Evolutionary conservation across 2,113 vertebrate species (phyloP).

Genomic region (Ictalurus furcatus): DNA sequence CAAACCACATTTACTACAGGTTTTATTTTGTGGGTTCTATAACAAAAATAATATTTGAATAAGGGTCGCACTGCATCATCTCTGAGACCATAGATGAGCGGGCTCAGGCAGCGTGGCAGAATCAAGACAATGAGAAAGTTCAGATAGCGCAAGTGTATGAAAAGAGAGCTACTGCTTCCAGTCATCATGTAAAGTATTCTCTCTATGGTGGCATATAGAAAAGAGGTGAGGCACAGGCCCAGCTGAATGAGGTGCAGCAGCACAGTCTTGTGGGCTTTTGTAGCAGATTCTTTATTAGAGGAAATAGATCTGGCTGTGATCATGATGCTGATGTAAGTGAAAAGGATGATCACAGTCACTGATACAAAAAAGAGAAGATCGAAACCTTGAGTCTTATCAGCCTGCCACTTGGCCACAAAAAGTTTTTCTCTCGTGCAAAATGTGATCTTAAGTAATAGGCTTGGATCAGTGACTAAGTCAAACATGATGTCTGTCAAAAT

Average conservation of each 20-base stretch:
- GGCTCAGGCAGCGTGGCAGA: constrained; percentile 50
- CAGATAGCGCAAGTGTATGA: constrained; percentile 39
- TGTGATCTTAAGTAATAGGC: neutral
- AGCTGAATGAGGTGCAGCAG: constrained; percentile 66
- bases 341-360: constrained; percentile 45
- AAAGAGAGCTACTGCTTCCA: constrained; percentile 11
- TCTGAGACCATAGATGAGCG: constrained; percentile 58
- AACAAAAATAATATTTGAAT: constrained; percentile 46
- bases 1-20: neutral
- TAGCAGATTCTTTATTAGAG: constrained; percentile 54
- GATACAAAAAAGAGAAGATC: constrained; percentile 55
- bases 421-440: constrained; percentile 42
- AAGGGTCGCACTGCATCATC: constrained; percentile 46
- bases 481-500: constrained; percentile 43
- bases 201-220: constrained; percentile 46
- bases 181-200: constrained; percentile 22
- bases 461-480: constrained; percentile 11
- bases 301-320: constrained; percentile 63
- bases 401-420: constrained; percentile 52
- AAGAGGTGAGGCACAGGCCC: constrained; percentile 58
- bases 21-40: neutral
- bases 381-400: constrained; percentile 45
- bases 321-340: constrained; percentile 62
- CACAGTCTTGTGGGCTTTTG: constrained; percentile 61
- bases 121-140: constrained; percentile 45